Conservation (phyloP, 2,888 invertebrate genomes). For the Notocelia uddmanniana region DNA sequence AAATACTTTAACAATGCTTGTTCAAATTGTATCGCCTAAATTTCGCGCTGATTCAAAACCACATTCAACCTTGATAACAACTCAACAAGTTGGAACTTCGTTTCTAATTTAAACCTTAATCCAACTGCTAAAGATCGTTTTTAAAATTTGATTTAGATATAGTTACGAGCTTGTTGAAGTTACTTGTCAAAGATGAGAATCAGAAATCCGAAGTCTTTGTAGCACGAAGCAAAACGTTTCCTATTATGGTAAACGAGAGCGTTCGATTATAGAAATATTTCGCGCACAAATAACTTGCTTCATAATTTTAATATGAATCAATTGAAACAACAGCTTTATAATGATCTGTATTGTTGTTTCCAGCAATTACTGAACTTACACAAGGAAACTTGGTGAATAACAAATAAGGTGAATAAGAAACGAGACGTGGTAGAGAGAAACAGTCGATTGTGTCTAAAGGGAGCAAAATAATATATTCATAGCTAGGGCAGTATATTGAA, state of each 20-base stretch:
- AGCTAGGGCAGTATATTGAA: no score
- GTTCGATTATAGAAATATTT: slow-evolving; percentile 30
- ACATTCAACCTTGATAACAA: neutral
- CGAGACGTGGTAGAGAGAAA: no score
- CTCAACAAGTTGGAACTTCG: neutral
- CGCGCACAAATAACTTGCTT: slow-evolving; percentile 32
- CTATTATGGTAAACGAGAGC: slow-evolving; percentile 37
- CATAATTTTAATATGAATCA: slow-evolving; percentile 37
- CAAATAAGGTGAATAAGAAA: neutral
- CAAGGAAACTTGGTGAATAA: no score
- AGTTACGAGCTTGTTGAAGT: slow-evolving; percentile 1
- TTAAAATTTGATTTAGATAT: neutral
- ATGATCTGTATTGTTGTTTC: slow-evolving; percentile 22
- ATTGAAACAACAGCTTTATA: slow-evolving; percentile 32
- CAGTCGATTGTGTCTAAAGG: no score
- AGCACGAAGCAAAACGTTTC: slow-evolving; percentile 32
- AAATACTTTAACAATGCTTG: slow-evolving; percentile 39
- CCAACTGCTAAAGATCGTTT: neutral
- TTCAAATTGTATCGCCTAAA: slow-evolving; percentile 30
- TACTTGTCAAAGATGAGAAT: slow-evolving; percentile 21
- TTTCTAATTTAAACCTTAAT: neutral
- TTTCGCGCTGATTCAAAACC: slow-evolving; percentile 31
- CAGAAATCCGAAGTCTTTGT: slow-evolving; percentile 36
- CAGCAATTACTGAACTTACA: slow-evolving; percentile 27
- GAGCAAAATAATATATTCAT: no score